phyloP scores from a whole-genome alignment of 2,113 vertebrate genomes.

The Cavia porcellus region DNA sequence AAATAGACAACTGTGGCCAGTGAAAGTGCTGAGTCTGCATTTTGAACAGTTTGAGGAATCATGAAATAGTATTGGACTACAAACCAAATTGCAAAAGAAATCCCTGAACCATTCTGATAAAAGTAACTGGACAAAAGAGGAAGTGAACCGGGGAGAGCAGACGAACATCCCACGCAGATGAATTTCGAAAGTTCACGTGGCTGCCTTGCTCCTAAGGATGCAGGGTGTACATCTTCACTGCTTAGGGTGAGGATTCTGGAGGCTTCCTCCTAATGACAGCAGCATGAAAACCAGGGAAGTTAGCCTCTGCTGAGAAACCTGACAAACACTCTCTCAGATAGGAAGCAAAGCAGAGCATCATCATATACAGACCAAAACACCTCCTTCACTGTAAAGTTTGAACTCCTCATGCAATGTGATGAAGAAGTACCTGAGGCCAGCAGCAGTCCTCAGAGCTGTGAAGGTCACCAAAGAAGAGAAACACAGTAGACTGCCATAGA shows the following conservation, averaged over 20 bases:
- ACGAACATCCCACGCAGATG: not conserved
- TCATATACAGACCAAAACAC: fast-evolving
- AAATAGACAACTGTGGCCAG: not conserved
- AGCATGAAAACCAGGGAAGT: not conserved
- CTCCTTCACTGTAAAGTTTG: fast-evolving
- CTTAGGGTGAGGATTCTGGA: fast-evolving
- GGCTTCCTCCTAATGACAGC: not conserved
- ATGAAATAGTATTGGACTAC: not conserved
- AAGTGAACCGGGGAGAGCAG: not conserved
- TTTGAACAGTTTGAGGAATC: not conserved
- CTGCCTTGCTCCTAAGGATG: not conserved
- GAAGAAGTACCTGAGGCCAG: not conserved
- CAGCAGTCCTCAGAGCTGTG: not conserved
- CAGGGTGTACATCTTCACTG: not conserved
- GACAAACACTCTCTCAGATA: not conserved
- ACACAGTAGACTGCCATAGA: not conserved
- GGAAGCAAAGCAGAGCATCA: not conserved
- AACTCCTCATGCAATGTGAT: not conserved
- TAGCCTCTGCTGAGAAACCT: not conserved
- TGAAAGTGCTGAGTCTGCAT: not conserved
- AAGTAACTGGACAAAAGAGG: not conserved
- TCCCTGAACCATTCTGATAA: not conserved
- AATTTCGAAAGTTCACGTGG: not conserved
- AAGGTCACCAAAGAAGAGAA: not conserved
- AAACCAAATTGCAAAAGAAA: not conserved